Percentiles rank a stretch among this genome's conserved stretches.
These are phyloP conservation scores for Anarhynchus alexandrinus DNA, from an alignment of 2,113 vertebrate species.

Conservation along the genomic window DNA sequence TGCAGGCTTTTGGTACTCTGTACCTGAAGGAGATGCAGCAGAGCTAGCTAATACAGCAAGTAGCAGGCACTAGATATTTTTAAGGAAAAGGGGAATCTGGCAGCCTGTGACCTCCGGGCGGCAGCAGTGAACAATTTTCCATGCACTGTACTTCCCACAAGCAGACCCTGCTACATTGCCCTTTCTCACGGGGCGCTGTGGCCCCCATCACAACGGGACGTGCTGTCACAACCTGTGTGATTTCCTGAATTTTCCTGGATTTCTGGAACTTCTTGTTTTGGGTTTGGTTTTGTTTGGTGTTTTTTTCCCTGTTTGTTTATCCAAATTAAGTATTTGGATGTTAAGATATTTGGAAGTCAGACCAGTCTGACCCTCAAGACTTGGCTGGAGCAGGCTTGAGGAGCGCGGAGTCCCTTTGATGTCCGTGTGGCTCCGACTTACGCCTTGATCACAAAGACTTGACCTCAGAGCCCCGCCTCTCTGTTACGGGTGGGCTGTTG, in stretches of 20 bases:
- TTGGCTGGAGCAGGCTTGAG: background rate
- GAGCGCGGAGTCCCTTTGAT: background rate
- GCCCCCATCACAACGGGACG: accelerated
- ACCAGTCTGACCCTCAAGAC: background rate
- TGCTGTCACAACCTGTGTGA: accelerated
- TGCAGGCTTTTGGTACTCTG: background rate
- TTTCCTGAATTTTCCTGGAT: background rate
- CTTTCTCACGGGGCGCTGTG: accelerated
- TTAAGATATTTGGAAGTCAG: background rate
- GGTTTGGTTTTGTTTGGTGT: background rate
- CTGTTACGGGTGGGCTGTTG: background rate
- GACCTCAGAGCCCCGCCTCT: background rate
- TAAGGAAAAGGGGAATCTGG: background rate
- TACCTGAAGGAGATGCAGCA: too few relatives aligned
- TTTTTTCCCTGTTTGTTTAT: background rate
- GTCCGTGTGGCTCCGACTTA: background rate
- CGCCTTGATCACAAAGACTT: background rate
- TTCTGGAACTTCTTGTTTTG: background rate
- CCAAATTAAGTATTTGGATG: background rate
- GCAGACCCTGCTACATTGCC: background rate
- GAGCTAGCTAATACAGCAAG: accelerated
- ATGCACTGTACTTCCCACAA: accelerated
- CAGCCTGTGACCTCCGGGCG: background rate
- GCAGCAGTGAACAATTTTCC: conserved; percentile 19
- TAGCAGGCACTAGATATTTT: accelerated